phyloP scores from a whole-genome alignment of 2,797 vertebrate genomes.

The Thamnophis elegans region DNA sequence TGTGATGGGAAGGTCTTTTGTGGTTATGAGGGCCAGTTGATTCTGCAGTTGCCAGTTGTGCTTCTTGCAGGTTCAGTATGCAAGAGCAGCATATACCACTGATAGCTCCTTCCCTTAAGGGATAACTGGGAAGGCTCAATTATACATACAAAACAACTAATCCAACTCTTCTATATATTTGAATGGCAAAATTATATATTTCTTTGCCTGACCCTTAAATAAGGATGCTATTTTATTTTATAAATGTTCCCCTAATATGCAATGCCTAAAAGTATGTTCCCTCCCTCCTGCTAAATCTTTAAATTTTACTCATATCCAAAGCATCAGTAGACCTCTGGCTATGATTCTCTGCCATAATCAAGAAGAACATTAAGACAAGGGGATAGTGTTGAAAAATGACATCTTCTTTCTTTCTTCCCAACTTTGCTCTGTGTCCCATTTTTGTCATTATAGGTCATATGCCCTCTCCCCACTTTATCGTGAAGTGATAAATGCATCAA shows the following conservation, averaged over 20 bases:
- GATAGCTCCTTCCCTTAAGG: neutral
- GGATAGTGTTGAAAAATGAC: conserved; percentile 56
- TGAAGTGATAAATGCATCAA: conserved; percentile 44
- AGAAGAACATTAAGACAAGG: conserved; percentile 52
- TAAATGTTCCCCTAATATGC: conserved; percentile 42
- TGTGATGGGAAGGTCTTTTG: neutral
- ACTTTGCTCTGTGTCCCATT: conserved; percentile 13
- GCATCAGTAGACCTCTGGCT: neutral
- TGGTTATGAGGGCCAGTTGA: neutral
- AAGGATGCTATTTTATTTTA: conserved; percentile 40
- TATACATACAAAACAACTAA: neutral
- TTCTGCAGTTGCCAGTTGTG: neutral
- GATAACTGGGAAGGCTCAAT: neutral
- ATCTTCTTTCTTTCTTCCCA: conserved; percentile 50
- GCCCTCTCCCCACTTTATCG: conserved; percentile 50
- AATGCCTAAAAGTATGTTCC: neutral
- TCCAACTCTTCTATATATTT: conserved; percentile 24
- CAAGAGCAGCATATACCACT: neutral
- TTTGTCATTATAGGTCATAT: conserved; percentile 55
- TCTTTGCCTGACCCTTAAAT: conserved; percentile 37
- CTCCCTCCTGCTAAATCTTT: conserved; percentile 42
- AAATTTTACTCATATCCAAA: conserved; percentile 56
- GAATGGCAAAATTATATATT: conserved; percentile 45
- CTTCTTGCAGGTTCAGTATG: neutral
- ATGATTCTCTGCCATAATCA: conserved; percentile 52